Base-by-base conservation (phyloP, 2,797 vertebrate genomes). In the Molothrus aeneus region DNA sequence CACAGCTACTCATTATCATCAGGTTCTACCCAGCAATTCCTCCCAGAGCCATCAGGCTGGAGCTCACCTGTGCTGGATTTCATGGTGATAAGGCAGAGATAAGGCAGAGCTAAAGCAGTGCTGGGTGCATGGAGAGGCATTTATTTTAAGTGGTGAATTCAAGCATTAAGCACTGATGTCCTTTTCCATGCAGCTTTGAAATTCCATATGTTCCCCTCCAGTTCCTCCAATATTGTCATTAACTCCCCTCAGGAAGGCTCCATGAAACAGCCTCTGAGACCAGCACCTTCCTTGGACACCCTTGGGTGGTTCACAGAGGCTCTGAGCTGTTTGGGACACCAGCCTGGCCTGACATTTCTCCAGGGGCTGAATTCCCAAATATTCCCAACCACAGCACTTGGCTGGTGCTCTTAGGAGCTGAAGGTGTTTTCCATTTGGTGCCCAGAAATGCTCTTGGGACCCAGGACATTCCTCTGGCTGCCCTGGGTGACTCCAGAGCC, bases 161-260 rank as follows among this genome's bases (percentile, higher is more conserved):
- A 82, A 80, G 79, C 70, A 85, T 71, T 82, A 69, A 95, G 68
- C 61, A 73, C 31, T 54, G 72, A 73, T 83, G 81, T 89, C 84
- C 72, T 80, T 87, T 89, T 78, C 78, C 75, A 60, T 17, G 61
- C 79, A 86, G n/a, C 69, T 88, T 74, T 92, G 92, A 93, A 92
- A 94, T 92, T 83, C 81, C 63, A 17, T 85, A 64, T 51, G 54
- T 93, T 94, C 57, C 69, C 50, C 86, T 78, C 43, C 72, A 42
- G 61, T 75, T 95, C 70, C 73, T 86, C n/a, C 60, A 65, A 1
- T 17, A 8, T 16, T 50, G 9, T 38, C 71, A 91, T 80, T 74
- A 88, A 11, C 34, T 71, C 10, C 29, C 21, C 54, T 86, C 60
- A 65, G 12, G 50, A 65, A 42, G 45, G 45, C 19, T 34, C 31